Evolutionary conservation across 2,113 vertebrate species (phyloP).

Genomic region (Anolis sagrei): DNA sequence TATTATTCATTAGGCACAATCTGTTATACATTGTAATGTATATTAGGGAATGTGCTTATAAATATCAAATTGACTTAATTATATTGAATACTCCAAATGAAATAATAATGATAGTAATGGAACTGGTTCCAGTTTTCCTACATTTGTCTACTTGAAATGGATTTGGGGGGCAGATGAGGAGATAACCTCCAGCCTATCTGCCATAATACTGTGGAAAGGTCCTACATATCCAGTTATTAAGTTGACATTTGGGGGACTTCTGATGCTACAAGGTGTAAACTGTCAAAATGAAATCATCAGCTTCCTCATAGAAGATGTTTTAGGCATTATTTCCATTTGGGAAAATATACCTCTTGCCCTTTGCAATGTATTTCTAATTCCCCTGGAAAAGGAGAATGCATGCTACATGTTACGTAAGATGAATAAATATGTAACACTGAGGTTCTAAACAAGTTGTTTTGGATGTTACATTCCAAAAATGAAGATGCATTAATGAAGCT

Average conservation of each 20-base stretch:
- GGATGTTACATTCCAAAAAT: neutral
- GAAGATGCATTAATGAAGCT: neutral
- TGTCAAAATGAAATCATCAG: constrained; percentile 22
- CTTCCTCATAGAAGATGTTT: neutral
- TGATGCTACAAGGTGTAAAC: constrained; percentile 26
- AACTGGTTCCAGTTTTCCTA: neutral
- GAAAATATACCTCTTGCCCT: neutral
- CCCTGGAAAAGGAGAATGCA: neutral
- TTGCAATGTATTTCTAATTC: neutral
- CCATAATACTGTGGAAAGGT: neutral
- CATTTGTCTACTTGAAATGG: neutral
- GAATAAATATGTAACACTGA: neutral
- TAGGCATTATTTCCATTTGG: neutral
- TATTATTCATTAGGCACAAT: neutral
- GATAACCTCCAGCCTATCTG: neutral
- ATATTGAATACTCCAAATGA: neutral
- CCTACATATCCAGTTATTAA: constrained; percentile 10
- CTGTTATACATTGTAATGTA: neutral
- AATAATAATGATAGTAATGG: neutral
- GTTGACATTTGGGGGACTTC: constrained; percentile 17
- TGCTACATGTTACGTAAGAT: neutral
- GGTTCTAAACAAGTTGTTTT: neutral
- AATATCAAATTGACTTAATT: neutral
- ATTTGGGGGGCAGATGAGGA: neutral
- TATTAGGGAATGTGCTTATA: neutral